Evolutionary conservation across 2,797 vertebrate genomes (phyloP), one percentile per base, ranked within the genome.

Genomic region (Melanotaenia boesemani): DNA sequence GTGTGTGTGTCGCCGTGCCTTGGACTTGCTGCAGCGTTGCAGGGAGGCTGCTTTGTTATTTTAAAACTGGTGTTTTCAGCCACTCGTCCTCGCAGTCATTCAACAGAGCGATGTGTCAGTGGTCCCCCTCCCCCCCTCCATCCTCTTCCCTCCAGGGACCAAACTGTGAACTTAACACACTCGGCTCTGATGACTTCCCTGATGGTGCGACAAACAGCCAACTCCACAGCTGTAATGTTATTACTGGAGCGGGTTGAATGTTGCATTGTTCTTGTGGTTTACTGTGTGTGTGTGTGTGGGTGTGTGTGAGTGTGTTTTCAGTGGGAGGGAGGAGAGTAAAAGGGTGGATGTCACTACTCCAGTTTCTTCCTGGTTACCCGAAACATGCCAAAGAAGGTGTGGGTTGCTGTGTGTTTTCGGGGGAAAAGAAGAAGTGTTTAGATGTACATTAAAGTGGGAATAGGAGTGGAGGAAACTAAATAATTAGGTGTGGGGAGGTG

Each of bases 121-220:
- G 8, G 1, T 4, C 57, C 11, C 67, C 32, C 55, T 20, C 5
- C 52, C 46, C 67, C 20, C 32, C 8, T 20, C 50, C 1, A 26
- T 5, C 13, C 72, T 36, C 28, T 5, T 54, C 59, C 80, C 80
- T 81, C 76, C 50, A 16, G 84, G 82, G 85, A 82, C 73, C 61
- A 79, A 89, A 89, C 88, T 86, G 87, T 89, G 88, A 92, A 89
- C 81, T 84, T 86, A 87, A 88, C 91, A 89, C 84, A 74, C 85
- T 84, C 54, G 12, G 77, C 74, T 88, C 75, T 84, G 79, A 86
- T 89, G 81, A 85, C 87, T 89, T 86, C 79, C 86, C 86, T 58
- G 83, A 83, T 82, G 87, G 85, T 85, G 84, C 46, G 66, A 83
- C 80, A 80, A 87, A 79, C 79, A 75, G 76, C 81, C 82, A 79